Evolutionary conservation across 1,140 invertebrate genomes (phyloP).

Genomic region (Nasonia longicornis): DNA sequence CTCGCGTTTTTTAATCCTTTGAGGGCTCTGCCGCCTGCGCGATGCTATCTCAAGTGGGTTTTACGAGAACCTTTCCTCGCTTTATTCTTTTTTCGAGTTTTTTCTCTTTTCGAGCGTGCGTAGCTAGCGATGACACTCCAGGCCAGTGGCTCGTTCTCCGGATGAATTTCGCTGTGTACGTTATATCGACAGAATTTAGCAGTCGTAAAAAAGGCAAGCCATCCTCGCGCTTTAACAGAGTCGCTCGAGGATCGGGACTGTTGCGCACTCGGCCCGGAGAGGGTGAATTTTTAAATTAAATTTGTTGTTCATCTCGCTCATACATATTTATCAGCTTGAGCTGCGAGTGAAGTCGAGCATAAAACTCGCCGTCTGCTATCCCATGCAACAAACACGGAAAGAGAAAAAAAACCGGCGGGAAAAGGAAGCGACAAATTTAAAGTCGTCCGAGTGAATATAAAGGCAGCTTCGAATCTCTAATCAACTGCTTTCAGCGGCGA

Average conservation of each 20-base stretch:
- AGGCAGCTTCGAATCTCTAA: conserved; percentile 28
- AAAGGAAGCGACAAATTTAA: conserved; percentile 3
- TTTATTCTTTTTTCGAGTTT: background rate
- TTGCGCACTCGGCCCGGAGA: background rate
- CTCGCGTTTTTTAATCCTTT: conserved; percentile 22
- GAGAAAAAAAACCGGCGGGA: background rate
- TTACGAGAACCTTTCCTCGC: background rate
- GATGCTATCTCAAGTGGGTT: background rate
- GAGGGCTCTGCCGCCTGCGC: background rate
- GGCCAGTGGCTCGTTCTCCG: too few species aligned
- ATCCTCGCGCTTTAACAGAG: background rate
- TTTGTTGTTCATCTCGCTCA: conserved; percentile 2
- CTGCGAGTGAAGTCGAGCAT: background rate
- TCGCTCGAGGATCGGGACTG: background rate
- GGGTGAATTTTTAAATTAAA: conserved; percentile 13
- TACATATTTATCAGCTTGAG: conserved; percentile 20
- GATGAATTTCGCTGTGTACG: too few species aligned
- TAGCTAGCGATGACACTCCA: too few species aligned
- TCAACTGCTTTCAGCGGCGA: conserved; percentile 8
- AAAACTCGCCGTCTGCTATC: background rate
- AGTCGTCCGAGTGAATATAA: background rate
- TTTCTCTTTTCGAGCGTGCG: too few species aligned
- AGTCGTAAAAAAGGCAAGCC: too few species aligned
- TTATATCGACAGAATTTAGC: too few species aligned
- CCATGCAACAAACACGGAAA: background rate